Percentiles rank a stretch among this genome's conserved stretches.
These are phyloP conservation scores for Anabas testudineus DNA, from an alignment of 2,797 vertebrate genomes.

Conservation along the genomic window DNA sequence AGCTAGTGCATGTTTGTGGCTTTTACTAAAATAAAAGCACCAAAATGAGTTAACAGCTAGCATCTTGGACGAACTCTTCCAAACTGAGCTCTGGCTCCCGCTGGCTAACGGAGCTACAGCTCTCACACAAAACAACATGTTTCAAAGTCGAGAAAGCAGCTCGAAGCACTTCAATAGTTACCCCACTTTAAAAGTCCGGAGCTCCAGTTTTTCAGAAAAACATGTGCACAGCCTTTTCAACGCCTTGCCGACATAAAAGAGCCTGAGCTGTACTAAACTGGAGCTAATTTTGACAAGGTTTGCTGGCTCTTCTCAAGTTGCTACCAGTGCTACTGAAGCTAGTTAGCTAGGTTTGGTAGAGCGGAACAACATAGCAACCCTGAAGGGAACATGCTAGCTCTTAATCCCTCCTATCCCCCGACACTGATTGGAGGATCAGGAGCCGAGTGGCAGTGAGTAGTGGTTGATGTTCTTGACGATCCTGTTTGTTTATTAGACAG, in stretches of 20 bases:
- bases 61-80: slow-evolving; percentile 72
- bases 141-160: slow-evolving; percentile 68
- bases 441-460: neutral
- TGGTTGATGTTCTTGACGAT: slow-evolving; percentile 42
- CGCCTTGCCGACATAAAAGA: slow-evolving; percentile 39
- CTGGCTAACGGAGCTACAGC: slow-evolving; percentile 69
- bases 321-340: slow-evolving; percentile 70
- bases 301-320: slow-evolving; percentile 65
- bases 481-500: slow-evolving; percentile 52
- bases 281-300: slow-evolving; percentile 69
- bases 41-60: slow-evolving; percentile 66
- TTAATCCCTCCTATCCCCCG: slow-evolving; percentile 52
- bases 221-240: slow-evolving; percentile 12
- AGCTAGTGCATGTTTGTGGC: neutral
- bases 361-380: slow-evolving; percentile 60
- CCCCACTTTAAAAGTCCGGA: slow-evolving; percentile 53
- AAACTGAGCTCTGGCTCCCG: slow-evolving; percentile 61
- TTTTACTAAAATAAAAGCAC: slow-evolving; percentile 37
- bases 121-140: slow-evolving; percentile 70
- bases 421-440: slow-evolving; percentile 64
- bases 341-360: slow-evolving; percentile 73
- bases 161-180: slow-evolving; percentile 60
- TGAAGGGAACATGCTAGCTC: slow-evolving; percentile 54
- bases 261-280: slow-evolving; percentile 25
- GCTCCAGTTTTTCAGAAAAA: slow-evolving; percentile 17